phyloP scores from a whole-genome alignment of 2,113 vertebrate genomes.

The Crotalus viridis region DNA sequence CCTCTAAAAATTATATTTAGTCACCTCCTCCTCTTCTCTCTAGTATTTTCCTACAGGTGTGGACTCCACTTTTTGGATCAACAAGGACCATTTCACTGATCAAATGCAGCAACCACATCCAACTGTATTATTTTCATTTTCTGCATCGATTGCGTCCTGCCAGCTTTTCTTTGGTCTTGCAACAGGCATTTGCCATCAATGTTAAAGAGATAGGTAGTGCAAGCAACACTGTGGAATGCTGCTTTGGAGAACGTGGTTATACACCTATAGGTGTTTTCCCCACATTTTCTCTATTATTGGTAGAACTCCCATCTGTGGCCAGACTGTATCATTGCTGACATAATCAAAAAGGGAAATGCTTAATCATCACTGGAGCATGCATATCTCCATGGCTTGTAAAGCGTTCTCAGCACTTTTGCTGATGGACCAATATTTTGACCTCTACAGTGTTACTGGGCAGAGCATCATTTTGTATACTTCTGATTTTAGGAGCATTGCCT shows the following conservation, averaged over 20 bases:
- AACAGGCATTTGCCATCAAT: background rate
- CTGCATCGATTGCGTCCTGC: background rate
- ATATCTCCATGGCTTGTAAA: background rate
- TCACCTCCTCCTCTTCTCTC: background rate
- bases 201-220: background rate
- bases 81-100: background rate
- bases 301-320: background rate
- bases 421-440: background rate
- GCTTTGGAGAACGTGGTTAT: background rate
- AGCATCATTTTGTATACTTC: background rate
- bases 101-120: background rate
- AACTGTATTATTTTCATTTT: background rate
- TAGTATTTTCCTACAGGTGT: background rate
- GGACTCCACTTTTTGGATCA: background rate
- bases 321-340: background rate
- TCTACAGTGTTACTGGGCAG: background rate
- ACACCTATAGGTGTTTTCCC: background rate
- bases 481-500: background rate
- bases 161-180: background rate
- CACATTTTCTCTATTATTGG: background rate
- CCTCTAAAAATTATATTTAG: conserved; percentile 36
- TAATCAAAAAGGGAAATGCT: background rate
- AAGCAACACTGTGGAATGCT: background rate
- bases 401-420: background rate
- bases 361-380: background rate